Percentiles rank a stretch among this genome's conserved stretches.
Evolutionary conservation across 2,888 invertebrate genomes (phyloP).

Genomic region (Limenitis camilla): DNA sequence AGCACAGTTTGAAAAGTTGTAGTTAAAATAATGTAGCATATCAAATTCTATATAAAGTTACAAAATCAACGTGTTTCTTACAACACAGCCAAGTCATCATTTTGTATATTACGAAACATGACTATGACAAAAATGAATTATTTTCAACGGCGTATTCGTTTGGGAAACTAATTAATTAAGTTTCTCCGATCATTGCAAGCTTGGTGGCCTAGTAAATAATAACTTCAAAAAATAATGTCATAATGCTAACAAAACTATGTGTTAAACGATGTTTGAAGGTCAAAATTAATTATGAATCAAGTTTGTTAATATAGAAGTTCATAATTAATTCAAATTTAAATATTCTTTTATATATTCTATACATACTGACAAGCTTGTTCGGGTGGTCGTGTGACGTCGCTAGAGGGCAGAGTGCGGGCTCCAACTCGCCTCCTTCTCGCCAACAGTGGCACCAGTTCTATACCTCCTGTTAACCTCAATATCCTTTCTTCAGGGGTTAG

Average conservation of each 20-base stretch:
- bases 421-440: slow-evolving; percentile 76
- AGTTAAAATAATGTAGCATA: neutral
- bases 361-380: slow-evolving; percentile 63
- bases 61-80: neutral
- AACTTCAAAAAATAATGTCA: too few species aligned
- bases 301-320: too few species aligned
- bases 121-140: slow-evolving; percentile 19
- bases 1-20: neutral
- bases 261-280: too few species aligned
- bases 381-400: slow-evolving; percentile 63
- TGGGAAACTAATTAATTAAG: slow-evolving; percentile 17
- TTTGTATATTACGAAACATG: slow-evolving; percentile 1
- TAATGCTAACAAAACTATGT: too few species aligned
- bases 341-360: too few species aligned
- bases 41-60: neutral
- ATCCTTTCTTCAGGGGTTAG: slow-evolving; percentile 58
- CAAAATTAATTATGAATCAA: too few species aligned
- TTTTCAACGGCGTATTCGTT: slow-evolving; percentile 8
- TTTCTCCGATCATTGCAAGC: slow-evolving; percentile 11
- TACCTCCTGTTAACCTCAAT: slow-evolving; percentile 75
- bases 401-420: slow-evolving; percentile 63
- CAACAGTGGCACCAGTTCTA: slow-evolving; percentile 84
- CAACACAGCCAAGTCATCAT: slow-evolving; percentile 11
- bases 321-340: too few species aligned
- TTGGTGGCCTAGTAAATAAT: neutral